These are phyloP conservation scores for Lepidotrigona ventralis DNA, from an alignment of 1,140 invertebrate species.

Conservation along the genomic window DNA sequence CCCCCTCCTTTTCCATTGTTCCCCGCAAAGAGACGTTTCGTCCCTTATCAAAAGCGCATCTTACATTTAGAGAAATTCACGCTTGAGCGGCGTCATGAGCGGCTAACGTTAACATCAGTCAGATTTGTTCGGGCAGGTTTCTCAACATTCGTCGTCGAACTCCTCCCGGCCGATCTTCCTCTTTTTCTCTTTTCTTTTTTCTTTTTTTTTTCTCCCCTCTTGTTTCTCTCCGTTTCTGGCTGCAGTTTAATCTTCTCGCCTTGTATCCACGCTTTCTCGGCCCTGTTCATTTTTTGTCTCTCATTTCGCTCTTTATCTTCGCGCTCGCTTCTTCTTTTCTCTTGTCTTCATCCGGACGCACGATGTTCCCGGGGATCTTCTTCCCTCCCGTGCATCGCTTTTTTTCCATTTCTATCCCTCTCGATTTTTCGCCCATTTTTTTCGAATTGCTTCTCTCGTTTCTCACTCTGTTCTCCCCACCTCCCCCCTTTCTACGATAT, in stretches of 20 bases:
- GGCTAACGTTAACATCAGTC: neutral
- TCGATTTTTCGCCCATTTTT: neutral
- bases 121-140: conserved; percentile 5
- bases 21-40: neutral
- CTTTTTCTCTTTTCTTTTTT: neutral
- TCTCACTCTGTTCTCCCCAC: no score
- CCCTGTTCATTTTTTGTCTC: conserved; percentile 23
- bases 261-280: conserved; percentile 19
- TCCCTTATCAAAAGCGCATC: neutral
- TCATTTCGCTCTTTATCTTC: conserved; percentile 11
- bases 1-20: neutral
- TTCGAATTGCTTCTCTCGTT: neutral
- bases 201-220: neutral
- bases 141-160: neutral
- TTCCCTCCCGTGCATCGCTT: neutral
- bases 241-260: conserved; percentile 21
- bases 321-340: conserved; percentile 5
- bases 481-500: no score
- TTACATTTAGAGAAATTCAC: neutral
- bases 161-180: neutral
- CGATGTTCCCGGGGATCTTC: neutral
- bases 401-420: neutral
- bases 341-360: conserved; percentile 1
- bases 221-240: neutral
- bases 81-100: neutral